These are phyloP conservation scores for Cheilinus undulatus DNA, from an alignment of 2,113 vertebrate species.

Conservation along the genomic window DNA sequence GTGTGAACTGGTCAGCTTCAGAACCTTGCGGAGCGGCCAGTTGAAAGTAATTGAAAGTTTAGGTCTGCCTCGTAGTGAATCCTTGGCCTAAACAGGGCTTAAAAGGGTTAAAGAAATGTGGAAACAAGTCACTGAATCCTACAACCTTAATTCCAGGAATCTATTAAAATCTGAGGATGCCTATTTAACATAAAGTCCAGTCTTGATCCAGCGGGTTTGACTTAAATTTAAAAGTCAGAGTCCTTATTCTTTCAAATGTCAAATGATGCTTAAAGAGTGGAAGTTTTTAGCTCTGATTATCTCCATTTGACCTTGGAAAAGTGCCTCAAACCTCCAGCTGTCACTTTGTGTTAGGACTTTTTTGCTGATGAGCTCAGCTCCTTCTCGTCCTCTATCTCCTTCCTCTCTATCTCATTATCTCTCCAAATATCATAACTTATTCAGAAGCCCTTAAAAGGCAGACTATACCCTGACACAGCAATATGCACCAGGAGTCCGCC, in stretches of 20 bases:
- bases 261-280: neutral
- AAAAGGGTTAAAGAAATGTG: no score
- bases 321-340: conserved; percentile 53
- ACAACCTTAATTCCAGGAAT: no score
- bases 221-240: neutral
- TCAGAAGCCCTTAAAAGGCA: conserved; percentile 80
- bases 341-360: conserved; percentile 82
- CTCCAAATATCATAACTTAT: conserved; percentile 84
- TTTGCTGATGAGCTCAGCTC: conserved; percentile 89
- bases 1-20: no score
- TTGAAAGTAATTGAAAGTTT: no score
- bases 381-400: conserved; percentile 88
- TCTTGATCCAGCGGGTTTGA: neutral
- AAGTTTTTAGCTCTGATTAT: conserved; percentile 30
- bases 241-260: conserved; percentile 8
- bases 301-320: conserved; percentile 65
- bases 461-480: conserved; percentile 79
- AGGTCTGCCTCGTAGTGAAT: no score
- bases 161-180: no score
- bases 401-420: conserved; percentile 89
- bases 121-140: no score
- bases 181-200: no score
- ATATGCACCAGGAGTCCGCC: conserved; percentile 76
- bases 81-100: no score
- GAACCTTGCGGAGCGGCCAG: no score